Conservation (phyloP, 2,888 invertebrate species). For the Aspidiotus rigidus region DNA sequence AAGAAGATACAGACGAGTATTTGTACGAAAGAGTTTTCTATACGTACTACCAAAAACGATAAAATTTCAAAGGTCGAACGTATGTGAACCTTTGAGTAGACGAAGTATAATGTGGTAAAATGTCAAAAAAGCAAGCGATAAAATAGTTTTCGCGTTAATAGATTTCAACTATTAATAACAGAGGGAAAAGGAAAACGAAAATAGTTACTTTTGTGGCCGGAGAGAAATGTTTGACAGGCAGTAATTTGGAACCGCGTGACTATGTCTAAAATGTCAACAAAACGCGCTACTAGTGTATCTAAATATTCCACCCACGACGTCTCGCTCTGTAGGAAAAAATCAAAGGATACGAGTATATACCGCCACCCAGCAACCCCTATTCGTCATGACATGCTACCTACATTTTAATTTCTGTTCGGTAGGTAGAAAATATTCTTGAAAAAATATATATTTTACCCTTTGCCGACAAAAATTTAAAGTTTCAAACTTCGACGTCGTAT, state of each 20-base stretch:
- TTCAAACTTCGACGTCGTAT: no score
- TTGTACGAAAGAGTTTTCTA: no score
- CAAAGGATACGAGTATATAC: neutral
- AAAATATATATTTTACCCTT: no score
- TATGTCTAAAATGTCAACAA: conserved; percentile 26
- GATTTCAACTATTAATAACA: conserved; percentile 26
- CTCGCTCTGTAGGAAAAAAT: conserved; percentile 7
- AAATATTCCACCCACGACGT: conserved; percentile 23
- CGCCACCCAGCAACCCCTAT: neutral
- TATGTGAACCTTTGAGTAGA: no score
- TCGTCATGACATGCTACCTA: neutral
- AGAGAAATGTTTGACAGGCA: conserved; percentile 29
- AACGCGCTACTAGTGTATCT: conserved; percentile 16
- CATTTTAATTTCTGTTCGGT: neutral
- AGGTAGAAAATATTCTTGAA: no score
- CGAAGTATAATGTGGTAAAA: conserved; percentile 22
- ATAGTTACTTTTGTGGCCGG: conserved; percentile 23
- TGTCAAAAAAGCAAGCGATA: conserved; percentile 27
- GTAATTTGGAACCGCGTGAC: conserved; percentile 27
- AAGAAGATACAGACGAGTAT: no score
- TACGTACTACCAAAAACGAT: no score
- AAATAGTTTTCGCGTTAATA: conserved; percentile 27
- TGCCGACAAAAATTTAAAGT: no score
- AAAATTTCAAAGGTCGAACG: no score
- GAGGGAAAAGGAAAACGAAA: conserved; percentile 17